These are phyloP conservation scores for Hippoglossus hippoglossus DNA, from an alignment of 2,797 vertebrate species.

Conservation along the genomic window DNA sequence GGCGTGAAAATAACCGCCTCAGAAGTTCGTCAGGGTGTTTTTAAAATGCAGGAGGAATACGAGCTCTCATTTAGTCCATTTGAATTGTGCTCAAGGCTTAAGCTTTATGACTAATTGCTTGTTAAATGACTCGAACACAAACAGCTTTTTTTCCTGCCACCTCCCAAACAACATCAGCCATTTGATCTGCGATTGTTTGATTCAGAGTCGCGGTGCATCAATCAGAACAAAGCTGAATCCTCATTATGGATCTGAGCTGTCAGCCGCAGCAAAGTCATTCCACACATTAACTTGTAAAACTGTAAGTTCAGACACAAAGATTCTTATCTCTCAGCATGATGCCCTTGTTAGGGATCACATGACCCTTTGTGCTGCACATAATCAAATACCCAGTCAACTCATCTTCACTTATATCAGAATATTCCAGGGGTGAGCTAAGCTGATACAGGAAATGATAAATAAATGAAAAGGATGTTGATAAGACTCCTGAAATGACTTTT, in stretches of 20 bases:
- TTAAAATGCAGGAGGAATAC: conserved; percentile 8
- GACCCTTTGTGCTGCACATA: neutral
- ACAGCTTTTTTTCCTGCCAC: conserved; percentile 48
- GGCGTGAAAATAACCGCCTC: neutral
- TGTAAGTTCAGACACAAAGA: conserved; percentile 3
- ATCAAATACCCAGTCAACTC: conserved; percentile 20
- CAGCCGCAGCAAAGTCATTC: conserved; percentile 37
- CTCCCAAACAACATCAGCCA: conserved; percentile 58
- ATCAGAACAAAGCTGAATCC: conserved; percentile 59
- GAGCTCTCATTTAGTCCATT: conserved; percentile 33
- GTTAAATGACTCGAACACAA: conserved; percentile 59
- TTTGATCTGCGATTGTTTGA: conserved; percentile 62
- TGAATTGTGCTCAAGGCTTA: conserved; percentile 45
- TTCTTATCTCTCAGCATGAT: too few relatives aligned
- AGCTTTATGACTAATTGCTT: conserved; percentile 65
- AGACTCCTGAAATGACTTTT: neutral
- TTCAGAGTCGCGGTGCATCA: conserved; percentile 38
- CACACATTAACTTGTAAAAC: conserved; percentile 39
- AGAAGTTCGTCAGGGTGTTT: conserved; percentile 11
- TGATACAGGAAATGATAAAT: conserved; percentile 50
- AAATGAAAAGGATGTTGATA: conserved; percentile 58
- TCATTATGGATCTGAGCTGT: conserved; percentile 62
- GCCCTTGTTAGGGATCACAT: neutral
- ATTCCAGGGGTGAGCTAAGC: conserved; percentile 24
- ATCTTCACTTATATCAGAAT: conserved; percentile 9